phyloP scores from a whole-genome alignment of 1,140 invertebrate genomes.

The Bradysia coprophila region DNA sequence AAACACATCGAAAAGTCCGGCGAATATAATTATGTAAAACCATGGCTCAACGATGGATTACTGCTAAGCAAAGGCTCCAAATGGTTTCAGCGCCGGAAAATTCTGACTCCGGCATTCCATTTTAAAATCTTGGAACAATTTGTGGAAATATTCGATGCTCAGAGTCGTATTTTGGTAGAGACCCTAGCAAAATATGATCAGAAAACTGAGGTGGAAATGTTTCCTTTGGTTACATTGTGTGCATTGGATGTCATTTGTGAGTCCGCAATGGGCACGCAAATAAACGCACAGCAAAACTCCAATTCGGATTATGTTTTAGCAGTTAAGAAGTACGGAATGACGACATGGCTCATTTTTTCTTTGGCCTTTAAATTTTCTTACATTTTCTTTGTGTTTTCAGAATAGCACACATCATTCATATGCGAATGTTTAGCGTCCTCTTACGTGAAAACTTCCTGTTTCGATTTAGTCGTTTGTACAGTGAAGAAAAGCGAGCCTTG shows the following conservation, averaged over 20 bases:
- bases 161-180: constrained; percentile 36
- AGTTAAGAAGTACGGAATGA: constrained; percentile 35
- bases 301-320: constrained; percentile 55
- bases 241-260: constrained; percentile 23
- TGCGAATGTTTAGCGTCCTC: constrained; percentile 22
- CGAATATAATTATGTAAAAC: background rate
- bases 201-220: constrained; percentile 32
- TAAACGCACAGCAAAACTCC: constrained; percentile 49
- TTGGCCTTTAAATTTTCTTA: background rate
- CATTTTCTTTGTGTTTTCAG: background rate
- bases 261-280: constrained; percentile 63
- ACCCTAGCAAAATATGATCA: constrained; percentile 31
- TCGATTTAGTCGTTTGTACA: constrained; percentile 15
- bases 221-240: constrained; percentile 28
- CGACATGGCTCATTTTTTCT: constrained; percentile 1
- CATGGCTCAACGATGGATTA: background rate
- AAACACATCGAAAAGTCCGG: background rate
- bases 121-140: constrained; percentile 69
- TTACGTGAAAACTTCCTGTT: constrained; percentile 20
- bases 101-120: constrained; percentile 70
- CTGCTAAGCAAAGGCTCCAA: constrained; percentile 23
- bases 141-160: constrained; percentile 46
- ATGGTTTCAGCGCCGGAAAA: constrained; percentile 50
- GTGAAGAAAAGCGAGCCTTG: constrained; percentile 14
- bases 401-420: background rate